Evolutionary conservation across 2,113 vertebrate species (phyloP), one percentile per base, ranked within the genome.

Genomic region (Lepidiolamprologus cunningtoni): DNA sequence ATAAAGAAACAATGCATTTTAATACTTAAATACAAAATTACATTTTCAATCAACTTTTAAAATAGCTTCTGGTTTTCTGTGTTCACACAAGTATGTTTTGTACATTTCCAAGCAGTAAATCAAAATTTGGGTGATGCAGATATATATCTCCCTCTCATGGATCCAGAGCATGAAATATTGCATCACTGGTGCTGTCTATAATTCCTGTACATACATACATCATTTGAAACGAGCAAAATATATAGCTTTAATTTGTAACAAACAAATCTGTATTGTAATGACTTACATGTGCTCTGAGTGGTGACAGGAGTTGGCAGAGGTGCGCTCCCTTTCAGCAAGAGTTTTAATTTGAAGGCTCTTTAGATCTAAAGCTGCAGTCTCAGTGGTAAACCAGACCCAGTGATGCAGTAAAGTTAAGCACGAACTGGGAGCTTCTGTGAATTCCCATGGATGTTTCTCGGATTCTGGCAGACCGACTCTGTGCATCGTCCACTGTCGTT

Each of bases 361-460:
- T 17, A 71, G 87, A n/a, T 89, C 45, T 88, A 85, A 73, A 85
- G 89, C 50, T 86, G 89, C 53, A 47, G 85, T 40, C 66, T 88
- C 88, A 61, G 85, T 85, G 68, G 89, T 87, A 86, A 85, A 89
- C 57, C 80, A 86, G 80, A 19, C 55, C 89, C 92, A 90, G 83
- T 95, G 94, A 96, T 97, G 95, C 94, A 97, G 96, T 92, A 95
- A 93, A 96, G 96, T 95, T 96, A 95, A 97, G 95, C 96, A 96
- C 35, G 96, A 96, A 88, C 96, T 97, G 95, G 96, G 96, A 96
- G 95, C 94, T 95, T 96, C 95, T 97, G 95, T 94, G 97, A 97
- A 95, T 97, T 97, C 97, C 97, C 97, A 97, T 97, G 97, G 97
- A 98, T 97, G 96, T 97, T 96, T 92, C 87, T 80, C 87, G 89